phyloP scores from a whole-genome alignment of 1,140 invertebrate genomes.

The Marisa cornuarietis region DNA sequence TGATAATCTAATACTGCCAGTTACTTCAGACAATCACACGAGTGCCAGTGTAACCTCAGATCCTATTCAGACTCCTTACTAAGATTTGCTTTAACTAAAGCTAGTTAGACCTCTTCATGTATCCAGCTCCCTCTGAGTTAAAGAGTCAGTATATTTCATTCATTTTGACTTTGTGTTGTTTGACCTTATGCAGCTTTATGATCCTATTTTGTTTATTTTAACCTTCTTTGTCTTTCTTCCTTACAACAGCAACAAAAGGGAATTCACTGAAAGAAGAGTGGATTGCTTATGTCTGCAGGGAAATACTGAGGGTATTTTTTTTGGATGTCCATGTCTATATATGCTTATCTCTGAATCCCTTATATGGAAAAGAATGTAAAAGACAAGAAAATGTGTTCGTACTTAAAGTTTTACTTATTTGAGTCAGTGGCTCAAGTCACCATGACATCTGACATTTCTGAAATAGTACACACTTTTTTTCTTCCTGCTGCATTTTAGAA shows the following conservation, averaged over 20 bases:
- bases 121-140: background rate
- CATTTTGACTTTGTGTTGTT: slow-evolving; percentile 9
- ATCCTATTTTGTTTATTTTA: background rate
- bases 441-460: no score
- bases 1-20: no score
- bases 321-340: background rate
- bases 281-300: slow-evolving; percentile 99
- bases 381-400: no score
- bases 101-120: background rate
- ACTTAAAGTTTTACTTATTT: no score
- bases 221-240: slow-evolving; percentile 6
- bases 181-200: background rate
- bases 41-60: no score
- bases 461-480: no score
- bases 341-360: background rate
- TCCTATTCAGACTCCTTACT: no score
- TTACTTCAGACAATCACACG: no score
- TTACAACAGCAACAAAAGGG: slow-evolving; percentile 84
- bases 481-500: no score
- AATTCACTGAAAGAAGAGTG: slow-evolving; percentile 99
- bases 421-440: no score
- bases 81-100: no score
- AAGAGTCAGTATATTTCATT: background rate
- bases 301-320: slow-evolving; percentile 67
- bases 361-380: no score